phyloP scores from a whole-genome alignment of 1,140 invertebrate genomes.

The Eulimnadia texana region DNA sequence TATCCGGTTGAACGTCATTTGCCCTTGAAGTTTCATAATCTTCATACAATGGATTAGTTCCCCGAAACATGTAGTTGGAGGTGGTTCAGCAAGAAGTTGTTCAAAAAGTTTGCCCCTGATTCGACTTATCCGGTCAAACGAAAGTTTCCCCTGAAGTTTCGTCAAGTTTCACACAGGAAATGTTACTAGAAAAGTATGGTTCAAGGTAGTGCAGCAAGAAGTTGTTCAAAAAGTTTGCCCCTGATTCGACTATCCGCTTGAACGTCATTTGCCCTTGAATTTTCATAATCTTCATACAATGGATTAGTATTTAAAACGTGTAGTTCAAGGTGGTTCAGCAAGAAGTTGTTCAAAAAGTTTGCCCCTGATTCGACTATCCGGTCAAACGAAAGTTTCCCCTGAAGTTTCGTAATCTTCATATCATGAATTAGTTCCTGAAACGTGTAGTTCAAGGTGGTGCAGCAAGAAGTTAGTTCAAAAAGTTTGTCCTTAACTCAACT shows the following conservation, averaged over 20 bases:
- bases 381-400: not conserved
- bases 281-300: too few species aligned
- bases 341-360: not conserved
- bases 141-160: not conserved
- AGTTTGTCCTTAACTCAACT: not conserved
- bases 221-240: not conserved
- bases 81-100: not conserved
- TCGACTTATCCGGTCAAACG: not conserved
- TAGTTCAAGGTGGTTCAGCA: not conserved
- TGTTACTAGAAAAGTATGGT: too few species aligned
- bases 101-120: not conserved
- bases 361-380: not conserved
- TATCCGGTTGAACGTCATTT: not conserved
- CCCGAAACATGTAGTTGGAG: conserved; percentile 8
- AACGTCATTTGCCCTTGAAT: not conserved
- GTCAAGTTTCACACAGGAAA: too few species aligned
- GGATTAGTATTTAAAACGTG: too few species aligned
- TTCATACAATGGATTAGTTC: too few species aligned
- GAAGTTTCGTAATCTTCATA: not conserved
- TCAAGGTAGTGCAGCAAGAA: not conserved
- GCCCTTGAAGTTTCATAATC: not conserved
- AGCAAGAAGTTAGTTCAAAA: not conserved
- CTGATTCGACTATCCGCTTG: not conserved
- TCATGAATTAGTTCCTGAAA: conserved; percentile 10
- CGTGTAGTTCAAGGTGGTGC: not conserved